These are phyloP conservation scores for Lepidochitona cinerea DNA, from an alignment of 2,888 invertebrate genomes.

Conservation along the genomic window DNA sequence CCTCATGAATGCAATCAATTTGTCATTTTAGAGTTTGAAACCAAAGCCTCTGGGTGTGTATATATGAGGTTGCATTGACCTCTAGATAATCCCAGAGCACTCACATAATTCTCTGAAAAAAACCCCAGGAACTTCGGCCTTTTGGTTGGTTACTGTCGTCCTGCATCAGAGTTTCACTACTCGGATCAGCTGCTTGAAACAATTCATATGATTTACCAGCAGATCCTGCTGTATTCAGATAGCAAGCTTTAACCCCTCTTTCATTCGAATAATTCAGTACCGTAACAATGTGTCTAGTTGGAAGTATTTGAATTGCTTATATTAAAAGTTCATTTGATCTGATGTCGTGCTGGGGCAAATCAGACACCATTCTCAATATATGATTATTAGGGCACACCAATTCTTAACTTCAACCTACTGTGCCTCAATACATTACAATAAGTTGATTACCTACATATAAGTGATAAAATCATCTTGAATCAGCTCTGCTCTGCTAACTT, in stretches of 20 bases:
- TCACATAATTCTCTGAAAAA: neutral
- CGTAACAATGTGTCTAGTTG: too few species aligned
- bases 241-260: conserved; percentile 12
- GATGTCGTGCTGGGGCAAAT: too few species aligned
- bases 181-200: neutral
- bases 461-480: too few species aligned
- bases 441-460: too few species aligned
- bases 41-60: conserved; percentile 12
- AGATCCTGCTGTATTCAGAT: conserved; percentile 6
- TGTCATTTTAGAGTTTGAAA: conserved; percentile 4
- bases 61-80: neutral
- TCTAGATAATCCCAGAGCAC: neutral
- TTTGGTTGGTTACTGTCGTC: neutral
- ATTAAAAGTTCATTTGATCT: too few species aligned
- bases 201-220: neutral
- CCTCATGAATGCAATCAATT: neutral
- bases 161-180: neutral
- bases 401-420: too few species aligned
- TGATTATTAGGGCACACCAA: too few species aligned
- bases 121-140: neutral
- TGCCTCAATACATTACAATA: too few species aligned
- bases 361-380: too few species aligned
- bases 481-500: too few species aligned
- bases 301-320: too few species aligned
- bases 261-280: neutral